Conservation (phyloP, 2,797 vertebrate genomes). For the Sandelia bainsii region DNA sequence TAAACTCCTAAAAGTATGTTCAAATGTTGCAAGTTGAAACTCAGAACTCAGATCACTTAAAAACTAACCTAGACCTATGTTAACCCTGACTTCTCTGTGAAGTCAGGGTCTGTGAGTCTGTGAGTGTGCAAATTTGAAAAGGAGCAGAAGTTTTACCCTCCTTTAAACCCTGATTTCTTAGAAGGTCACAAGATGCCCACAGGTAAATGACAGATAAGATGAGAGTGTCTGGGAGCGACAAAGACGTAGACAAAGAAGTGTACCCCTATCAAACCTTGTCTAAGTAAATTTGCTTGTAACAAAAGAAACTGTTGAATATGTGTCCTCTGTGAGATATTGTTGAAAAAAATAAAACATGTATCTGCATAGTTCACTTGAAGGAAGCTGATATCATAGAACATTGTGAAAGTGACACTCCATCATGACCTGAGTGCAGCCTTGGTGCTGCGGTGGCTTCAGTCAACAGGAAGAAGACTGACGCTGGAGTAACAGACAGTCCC, state of each 20-base stretch:
- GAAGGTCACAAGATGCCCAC: background rate
- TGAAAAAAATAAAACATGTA: background rate
- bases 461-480: constrained; percentile 73
- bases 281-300: constrained; percentile 20
- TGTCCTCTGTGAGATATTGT: background rate
- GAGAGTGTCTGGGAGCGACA: constrained; percentile 13
- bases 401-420: constrained; percentile 32
- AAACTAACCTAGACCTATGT: no score
- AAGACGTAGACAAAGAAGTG: background rate
- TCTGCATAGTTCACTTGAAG: constrained; percentile 3
- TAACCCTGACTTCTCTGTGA: no score
- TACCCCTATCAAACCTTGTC: constrained; percentile 8
- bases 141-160: background rate
- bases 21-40: no score
- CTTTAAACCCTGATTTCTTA: constrained; percentile 2
- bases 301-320: constrained; percentile 10
- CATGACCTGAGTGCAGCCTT: constrained; percentile 46
- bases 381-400: constrained; percentile 19
- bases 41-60: no score
- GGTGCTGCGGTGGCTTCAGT: constrained; percentile 33
- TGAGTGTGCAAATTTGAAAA: constrained; percentile 33
- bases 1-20: no score
- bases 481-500: constrained; percentile 47
- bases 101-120: no score
- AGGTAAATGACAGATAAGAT: constrained; percentile 8